These are phyloP conservation scores for Eretmocerus hayati DNA, from an alignment of 2,888 invertebrate species.

Conservation along the genomic window DNA sequence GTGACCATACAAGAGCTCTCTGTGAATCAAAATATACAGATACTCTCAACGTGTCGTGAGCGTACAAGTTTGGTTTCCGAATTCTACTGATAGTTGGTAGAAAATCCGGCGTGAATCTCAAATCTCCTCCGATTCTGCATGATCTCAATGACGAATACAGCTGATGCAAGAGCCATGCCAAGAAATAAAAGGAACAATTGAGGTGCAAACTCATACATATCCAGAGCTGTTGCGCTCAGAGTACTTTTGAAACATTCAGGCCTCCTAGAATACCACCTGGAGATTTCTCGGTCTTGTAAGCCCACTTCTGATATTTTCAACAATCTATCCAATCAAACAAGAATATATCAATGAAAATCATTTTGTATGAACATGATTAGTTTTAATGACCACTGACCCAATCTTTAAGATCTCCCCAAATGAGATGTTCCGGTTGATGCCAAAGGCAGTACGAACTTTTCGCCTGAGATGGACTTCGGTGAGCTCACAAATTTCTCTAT, in stretches of 20 bases:
- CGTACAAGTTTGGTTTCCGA: no score
- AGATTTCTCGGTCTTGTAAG: neutral
- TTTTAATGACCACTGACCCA: constrained; percentile 20
- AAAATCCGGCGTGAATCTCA: no score
- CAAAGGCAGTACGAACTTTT: no score
- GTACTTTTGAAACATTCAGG: neutral
- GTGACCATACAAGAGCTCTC: no score
- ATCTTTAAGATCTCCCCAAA: neutral
- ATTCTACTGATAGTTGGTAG: no score
- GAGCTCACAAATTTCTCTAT: constrained; percentile 34
- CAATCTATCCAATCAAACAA: neutral
- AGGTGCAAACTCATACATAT: constrained; percentile 7
- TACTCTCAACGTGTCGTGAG: no score
- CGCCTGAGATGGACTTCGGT: constrained; percentile 20
- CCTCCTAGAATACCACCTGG: neutral
- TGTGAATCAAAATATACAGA: no score
- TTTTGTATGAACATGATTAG: constrained; percentile 20
- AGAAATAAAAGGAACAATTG: neutral
- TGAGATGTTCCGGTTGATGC: neutral
- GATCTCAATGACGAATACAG: no score
- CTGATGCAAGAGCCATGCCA: no score
- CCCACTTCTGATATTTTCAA: neutral
- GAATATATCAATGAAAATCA: neutral
- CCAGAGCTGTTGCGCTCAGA: neutral
- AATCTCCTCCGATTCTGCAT: no score